A percentile compares a stretch with the other conserved stretches of the same genome.
phyloP scores from a whole-genome alignment of 2,888 invertebrate species.

The Leucophora obtusa region DNA sequence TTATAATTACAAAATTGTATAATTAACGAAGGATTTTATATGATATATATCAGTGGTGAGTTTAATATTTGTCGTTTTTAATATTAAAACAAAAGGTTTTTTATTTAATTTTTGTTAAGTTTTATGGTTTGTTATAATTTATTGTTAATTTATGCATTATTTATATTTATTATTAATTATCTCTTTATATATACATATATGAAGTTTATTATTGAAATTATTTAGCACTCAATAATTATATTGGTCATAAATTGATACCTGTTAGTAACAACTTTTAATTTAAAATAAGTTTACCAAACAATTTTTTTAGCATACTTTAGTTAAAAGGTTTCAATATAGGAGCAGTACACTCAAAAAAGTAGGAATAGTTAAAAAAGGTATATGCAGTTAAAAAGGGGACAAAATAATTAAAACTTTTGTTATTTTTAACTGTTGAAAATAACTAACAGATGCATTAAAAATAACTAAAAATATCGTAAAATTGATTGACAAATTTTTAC shows the following conservation, averaged over 20 bases:
- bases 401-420: no score
- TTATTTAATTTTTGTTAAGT: background rate
- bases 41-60: slow-evolving; percentile 44
- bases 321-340: no score
- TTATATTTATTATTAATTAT: slow-evolving; percentile 6
- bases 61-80: slow-evolving; percentile 14
- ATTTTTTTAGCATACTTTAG: no score
- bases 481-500: no score
- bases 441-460: no score
- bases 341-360: no score
- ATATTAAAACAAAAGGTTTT: background rate
- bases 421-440: no score
- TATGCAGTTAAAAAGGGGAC: no score
- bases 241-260: background rate
- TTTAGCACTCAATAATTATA: background rate
- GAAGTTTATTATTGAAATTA: background rate
- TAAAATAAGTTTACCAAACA: no score
- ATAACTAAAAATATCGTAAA: no score
- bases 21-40: slow-evolving; percentile 4
- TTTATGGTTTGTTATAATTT: background rate
- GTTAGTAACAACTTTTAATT: no score
- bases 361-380: no score
- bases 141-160: slow-evolving; percentile 10
- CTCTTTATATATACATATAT: slow-evolving; percentile 1
- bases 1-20: slow-evolving; percentile 6